These are phyloP conservation scores for Boloria selene DNA, from an alignment of 2,888 invertebrate genomes.

Conservation along the genomic window DNA sequence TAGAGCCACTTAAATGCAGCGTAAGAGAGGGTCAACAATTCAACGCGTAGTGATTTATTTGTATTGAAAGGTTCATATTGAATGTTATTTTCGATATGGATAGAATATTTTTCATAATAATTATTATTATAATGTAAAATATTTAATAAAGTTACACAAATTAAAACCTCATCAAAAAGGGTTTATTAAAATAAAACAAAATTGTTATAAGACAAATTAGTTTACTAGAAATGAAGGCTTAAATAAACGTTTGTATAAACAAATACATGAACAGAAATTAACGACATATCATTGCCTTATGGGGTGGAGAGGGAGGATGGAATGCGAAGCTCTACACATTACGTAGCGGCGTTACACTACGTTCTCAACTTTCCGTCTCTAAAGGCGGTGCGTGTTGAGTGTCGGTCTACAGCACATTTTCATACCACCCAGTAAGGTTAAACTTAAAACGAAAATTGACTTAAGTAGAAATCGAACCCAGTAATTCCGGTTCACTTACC, in stretches of 20 bases:
- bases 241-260: neutral
- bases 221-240: neutral
- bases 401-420: too few relatives aligned
- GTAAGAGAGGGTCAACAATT: slow-evolving; percentile 37
- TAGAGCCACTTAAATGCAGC: slow-evolving; percentile 33
- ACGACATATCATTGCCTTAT: slow-evolving; percentile 1
- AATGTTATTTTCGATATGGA: slow-evolving; percentile 18
- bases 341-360: too few relatives aligned
- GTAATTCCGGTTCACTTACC: neutral
- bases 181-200: too few relatives aligned
- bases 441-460: neutral
- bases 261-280: neutral
- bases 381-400: too few relatives aligned
- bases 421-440: too few relatives aligned
- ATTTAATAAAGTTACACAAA: too few relatives aligned
- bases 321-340: neutral
- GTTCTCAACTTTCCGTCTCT: too few relatives aligned
- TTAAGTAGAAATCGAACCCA: neutral
- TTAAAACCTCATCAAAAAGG: too few relatives aligned
- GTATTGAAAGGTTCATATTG: slow-evolving; percentile 30
- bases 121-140: neutral
- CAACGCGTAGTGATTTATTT: slow-evolving; percentile 37
- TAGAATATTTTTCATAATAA: slow-evolving; percentile 9
- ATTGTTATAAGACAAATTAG: too few relatives aligned
- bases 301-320: slow-evolving; percentile 3